These are phyloP conservation scores for Bergia sp. DNA, from an alignment of 92 coral and sea anemone species.

Conservation along the genomic window DNA sequence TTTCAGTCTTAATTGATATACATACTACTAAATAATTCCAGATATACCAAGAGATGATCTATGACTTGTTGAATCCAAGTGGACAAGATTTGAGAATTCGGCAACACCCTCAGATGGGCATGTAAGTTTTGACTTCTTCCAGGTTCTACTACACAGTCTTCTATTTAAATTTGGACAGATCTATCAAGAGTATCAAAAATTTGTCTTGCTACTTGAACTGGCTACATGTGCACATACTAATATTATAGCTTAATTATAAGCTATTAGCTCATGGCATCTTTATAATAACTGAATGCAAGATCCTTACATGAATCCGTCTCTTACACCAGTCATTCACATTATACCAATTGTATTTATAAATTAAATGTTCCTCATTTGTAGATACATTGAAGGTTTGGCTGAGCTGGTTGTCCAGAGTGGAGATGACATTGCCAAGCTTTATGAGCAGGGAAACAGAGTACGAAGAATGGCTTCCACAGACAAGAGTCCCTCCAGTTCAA, in stretches of 20 bases:
- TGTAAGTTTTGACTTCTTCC: constrained; percentile 61
- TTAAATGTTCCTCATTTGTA: not conserved
- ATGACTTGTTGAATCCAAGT: constrained; percentile 94
- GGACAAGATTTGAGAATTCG: constrained; percentile 90
- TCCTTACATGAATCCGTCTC: no score
- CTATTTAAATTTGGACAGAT: not conserved
- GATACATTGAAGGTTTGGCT: constrained; percentile 92
- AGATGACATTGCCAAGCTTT: constrained; percentile 88
- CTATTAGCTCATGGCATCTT: no score
- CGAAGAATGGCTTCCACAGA: constrained; percentile 89
- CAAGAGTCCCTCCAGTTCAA: constrained; percentile 79
- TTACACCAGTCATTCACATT: no score
- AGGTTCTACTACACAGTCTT: not conserved
- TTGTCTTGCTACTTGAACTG: not conserved
- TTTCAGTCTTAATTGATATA: not conserved
- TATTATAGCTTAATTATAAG: no score
- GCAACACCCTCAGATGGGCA: constrained; percentile 95
- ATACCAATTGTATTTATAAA: no score
- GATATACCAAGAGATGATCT: constrained; percentile 89
- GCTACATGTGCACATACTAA: not conserved
- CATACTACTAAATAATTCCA: constrained; percentile 1
- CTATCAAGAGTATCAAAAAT: not conserved
- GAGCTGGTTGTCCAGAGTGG: constrained; percentile 90
- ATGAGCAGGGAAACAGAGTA: constrained; percentile 97
- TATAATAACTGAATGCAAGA: no score